Base-by-base conservation (phyloP, 2,888 invertebrate genomes). In the Melinaea menophilus region DNA sequence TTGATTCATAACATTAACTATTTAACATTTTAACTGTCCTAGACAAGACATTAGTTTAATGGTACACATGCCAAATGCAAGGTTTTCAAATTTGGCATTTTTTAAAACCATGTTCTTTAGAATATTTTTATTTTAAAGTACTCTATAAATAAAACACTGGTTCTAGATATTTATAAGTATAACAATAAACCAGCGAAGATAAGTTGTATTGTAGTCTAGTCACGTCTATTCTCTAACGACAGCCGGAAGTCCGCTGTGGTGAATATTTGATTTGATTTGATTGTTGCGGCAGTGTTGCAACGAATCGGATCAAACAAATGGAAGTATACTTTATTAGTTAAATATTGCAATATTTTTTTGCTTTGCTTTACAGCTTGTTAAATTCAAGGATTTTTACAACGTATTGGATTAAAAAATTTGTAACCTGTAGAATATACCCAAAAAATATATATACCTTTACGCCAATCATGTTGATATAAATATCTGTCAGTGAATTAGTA, bases 191-290 rank as follows among this genome's bases (percentile, higher is more conserved):
- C 9, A 31, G 31, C 63, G 55, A 48, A 63, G 46, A 47, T 55
- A 47, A 58, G 47, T 58, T 62, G 54, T 56, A 59, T 59, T 56
- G 59, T 34, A 41, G 31, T 5, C 59, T 12, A 58, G 58, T 58
- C 55, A 34, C 56, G 61, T 56, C 45, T 59, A 45, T 41, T 58
- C 56, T 62, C 46, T 56, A 58, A 59, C 63, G 58, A 66, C 62
- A 62, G 64, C 67, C 61, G 56, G 64, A 67, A 62, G 56, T 56
- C 22, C 35, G 56, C 59, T 62, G 58, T 54, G 45, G 46, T 67
- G 67, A 67, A 67, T 67, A 65, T 63, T 65, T 65, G 56, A 67
- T 67, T 62, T 58, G 58, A 63, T 59, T 51, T 51, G 31, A 51
- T 51, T 51, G 51, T 22, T 56, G 60, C 46, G 13, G 60, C 46